Percentiles rank a stretch among this genome's conserved stretches.
Evolutionary conservation across 2,113 vertebrate species (phyloP).

Genomic region (Numida meleagris): DNA sequence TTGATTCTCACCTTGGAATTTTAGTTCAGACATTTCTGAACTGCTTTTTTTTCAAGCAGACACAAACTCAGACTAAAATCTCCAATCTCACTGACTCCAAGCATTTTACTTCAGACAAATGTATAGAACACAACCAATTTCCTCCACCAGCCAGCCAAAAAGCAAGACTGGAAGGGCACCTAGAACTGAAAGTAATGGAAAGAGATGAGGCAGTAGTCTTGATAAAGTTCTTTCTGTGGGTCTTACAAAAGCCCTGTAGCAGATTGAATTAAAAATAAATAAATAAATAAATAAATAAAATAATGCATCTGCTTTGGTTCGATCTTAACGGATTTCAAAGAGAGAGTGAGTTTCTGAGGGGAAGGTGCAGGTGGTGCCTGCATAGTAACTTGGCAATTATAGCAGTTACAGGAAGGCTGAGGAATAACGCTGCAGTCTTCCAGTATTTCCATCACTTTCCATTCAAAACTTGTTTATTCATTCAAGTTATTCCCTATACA

Average conservation of each 20-base stretch:
- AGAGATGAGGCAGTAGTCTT: background rate
- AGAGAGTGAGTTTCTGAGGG: background rate
- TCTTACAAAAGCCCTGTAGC: background rate
- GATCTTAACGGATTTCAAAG: background rate
- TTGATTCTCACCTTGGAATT: background rate
- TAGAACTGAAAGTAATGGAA: background rate
- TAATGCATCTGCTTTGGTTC: background rate
- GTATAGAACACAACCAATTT: background rate
- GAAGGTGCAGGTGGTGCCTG: background rate
- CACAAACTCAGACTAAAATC: background rate
- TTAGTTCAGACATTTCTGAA: background rate
- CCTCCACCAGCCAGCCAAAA: background rate
- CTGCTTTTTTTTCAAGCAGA: background rate
- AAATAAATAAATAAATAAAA: background rate
- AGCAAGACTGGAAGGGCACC: background rate
- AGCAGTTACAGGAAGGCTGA: background rate
- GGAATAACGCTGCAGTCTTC: background rate
- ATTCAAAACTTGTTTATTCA: background rate
- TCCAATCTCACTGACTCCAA: background rate
- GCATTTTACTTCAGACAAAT: background rate
- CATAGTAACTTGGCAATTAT: background rate
- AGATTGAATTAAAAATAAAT: background rate
- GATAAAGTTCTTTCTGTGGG: background rate
- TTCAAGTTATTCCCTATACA: background rate
- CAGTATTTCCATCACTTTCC: background rate